Conservation (phyloP, 1,140 invertebrate species). For the Macrosteles quadrilineatus region DNA sequence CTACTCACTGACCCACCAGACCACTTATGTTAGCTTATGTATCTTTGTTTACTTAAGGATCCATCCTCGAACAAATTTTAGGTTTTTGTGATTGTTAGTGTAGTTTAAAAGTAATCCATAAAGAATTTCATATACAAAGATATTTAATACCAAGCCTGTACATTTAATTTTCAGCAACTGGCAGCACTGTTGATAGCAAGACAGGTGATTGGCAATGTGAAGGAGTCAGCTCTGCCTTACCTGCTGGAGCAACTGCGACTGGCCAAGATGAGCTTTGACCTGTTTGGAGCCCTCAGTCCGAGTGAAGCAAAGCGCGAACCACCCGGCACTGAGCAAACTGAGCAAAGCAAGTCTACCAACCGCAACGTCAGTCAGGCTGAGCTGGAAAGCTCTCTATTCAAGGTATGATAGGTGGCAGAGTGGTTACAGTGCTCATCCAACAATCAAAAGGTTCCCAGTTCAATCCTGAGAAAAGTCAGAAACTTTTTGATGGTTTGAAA, state of each 20-base stretch:
- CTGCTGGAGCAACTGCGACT: constrained; percentile 77
- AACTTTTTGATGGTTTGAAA: too few relatives aligned
- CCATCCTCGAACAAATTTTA: too few relatives aligned
- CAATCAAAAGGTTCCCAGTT: too few relatives aligned
- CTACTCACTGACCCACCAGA: too few relatives aligned
- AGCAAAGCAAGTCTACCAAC: constrained; percentile 49
- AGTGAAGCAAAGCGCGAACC: constrained; percentile 57
- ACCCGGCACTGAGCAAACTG: constrained; percentile 46
- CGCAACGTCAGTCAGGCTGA: constrained; percentile 85
- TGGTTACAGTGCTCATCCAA: too few relatives aligned
- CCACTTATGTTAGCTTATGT: too few relatives aligned
- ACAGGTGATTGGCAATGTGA: constrained; percentile 91
- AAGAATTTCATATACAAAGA: too few relatives aligned
- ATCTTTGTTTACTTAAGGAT: too few relatives aligned
- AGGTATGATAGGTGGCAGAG: constrained; percentile 58
- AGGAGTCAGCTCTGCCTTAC: constrained; percentile 89
- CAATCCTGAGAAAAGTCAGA: too few relatives aligned
- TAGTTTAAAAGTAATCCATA: too few relatives aligned
- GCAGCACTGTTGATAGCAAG: constrained; percentile 91
- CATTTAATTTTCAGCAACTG: constrained; percentile 71
- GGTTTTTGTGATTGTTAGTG: too few relatives aligned
- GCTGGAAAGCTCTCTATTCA: constrained; percentile 86
- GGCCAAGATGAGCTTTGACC: constrained; percentile 77
- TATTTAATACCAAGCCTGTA: too few relatives aligned
- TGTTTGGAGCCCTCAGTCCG: constrained; percentile 80